These are phyloP conservation scores for Aphaenogaster rudis DNA, from an alignment of 1,140 invertebrate species.

Conservation along the genomic window DNA sequence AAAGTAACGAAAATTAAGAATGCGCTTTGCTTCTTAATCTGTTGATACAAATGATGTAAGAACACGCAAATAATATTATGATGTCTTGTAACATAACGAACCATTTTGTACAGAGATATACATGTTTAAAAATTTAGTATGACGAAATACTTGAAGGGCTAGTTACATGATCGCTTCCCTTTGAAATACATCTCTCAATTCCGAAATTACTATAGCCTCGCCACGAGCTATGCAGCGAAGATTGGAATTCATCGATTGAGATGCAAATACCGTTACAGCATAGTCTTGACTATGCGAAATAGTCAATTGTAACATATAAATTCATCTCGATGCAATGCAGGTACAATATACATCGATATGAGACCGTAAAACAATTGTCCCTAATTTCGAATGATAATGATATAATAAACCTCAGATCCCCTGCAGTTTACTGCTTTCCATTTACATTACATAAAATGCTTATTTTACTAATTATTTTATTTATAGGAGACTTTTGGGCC, in stretches of 20 bases:
- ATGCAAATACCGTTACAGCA: conserved; percentile 55
- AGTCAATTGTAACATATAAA: conserved; percentile 62
- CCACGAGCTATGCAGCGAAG: conserved; percentile 46
- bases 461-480: background rate
- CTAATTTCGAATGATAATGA: background rate
- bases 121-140: conserved; percentile 11
- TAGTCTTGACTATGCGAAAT: conserved; percentile 58
- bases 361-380: background rate
- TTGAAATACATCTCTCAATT: conserved; percentile 49
- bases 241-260: conserved; percentile 59
- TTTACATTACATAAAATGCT: background rate
- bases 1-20: background rate
- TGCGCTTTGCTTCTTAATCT: background rate
- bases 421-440: background rate
- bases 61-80: background rate
- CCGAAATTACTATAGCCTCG: conserved; percentile 36
- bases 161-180: conserved; percentile 42
- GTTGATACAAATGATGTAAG: background rate
- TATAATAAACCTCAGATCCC: background rate
- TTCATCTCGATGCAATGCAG: conserved; percentile 26
- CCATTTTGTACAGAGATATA: background rate
- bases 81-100: background rate
- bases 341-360: background rate
- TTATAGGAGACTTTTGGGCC: background rate
- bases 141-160: conserved; percentile 14